Percentiles rank a stretch among this genome's conserved stretches.
Conservation (phyloP, 1,140 invertebrate species). For the Portunus trituberculatus region DNA sequence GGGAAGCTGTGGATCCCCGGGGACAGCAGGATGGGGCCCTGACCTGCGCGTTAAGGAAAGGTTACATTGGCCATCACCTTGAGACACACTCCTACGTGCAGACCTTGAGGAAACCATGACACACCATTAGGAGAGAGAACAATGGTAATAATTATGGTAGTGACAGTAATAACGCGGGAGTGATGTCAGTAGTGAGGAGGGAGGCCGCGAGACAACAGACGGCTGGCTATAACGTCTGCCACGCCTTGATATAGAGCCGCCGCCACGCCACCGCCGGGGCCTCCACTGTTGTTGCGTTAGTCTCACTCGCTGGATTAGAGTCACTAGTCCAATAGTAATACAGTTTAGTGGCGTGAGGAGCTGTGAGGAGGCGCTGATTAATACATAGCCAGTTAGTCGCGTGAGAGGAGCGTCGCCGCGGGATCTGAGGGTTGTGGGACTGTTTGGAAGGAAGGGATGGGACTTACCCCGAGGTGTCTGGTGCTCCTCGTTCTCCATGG, state of each 20-base stretch:
- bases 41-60: conserved; percentile 78
- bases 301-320: conserved; percentile 16
- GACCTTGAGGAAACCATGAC: background rate
- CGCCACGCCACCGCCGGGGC: background rate
- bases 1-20: conserved; percentile 97
- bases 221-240: background rate
- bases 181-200: background rate
- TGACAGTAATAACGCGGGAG: background rate
- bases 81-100: background rate
- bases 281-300: background rate
- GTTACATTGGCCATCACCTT: background rate
- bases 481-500: conserved; percentile 64
- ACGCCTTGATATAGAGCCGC: background rate
- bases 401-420: background rate
- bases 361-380: background rate
- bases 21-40: conserved; percentile 90
- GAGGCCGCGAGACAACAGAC: too few species aligned
- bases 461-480: conserved; percentile 61
- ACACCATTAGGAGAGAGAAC: background rate
- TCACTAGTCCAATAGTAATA: background rate
- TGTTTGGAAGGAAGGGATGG: background rate
- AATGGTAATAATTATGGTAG: background rate
- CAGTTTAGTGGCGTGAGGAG: background rate
- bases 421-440: background rate
- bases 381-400: conserved; percentile 26